These are phyloP conservation scores for Dysdera silvatica DNA, from an alignment of 1,140 invertebrate genomes.

Conservation along the genomic window DNA sequence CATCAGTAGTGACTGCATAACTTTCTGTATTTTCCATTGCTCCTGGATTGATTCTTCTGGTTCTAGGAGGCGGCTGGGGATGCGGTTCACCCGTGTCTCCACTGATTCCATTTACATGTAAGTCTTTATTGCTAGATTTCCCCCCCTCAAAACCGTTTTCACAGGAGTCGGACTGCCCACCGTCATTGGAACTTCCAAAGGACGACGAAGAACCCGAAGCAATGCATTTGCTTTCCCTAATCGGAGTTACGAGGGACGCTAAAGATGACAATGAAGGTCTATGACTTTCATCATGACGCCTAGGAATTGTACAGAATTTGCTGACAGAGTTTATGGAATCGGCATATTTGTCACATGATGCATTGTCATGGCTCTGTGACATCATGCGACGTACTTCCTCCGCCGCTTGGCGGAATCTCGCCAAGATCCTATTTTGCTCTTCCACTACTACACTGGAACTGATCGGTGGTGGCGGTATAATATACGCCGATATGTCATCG, in stretches of 20 bases:
- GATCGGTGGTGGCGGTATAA: conserved; percentile 52
- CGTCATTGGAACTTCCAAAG: not conserved
- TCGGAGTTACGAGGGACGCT: conserved; percentile 16
- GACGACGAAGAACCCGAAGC: not conserved
- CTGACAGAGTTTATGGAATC: conserved; percentile 26
- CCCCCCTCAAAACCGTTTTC: not conserved
- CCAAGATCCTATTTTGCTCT: conserved; percentile 33
- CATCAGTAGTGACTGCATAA: too few species aligned
- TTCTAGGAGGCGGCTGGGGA: conserved; percentile 19
- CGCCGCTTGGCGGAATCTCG: conserved; percentile 32
- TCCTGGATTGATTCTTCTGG: too few species aligned
- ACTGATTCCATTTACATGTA: not conserved
- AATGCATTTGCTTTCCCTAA: not conserved
- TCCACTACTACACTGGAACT: conserved; percentile 32
- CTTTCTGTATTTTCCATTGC: too few species aligned
- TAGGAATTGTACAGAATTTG: conserved; percentile 27
- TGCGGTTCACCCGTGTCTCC: conserved; percentile 7
- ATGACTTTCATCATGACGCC: conserved; percentile 14
- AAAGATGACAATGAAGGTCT: conserved; percentile 1
- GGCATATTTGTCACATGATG: conserved; percentile 5
- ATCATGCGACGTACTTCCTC: conserved; percentile 34
- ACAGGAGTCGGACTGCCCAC: not conserved
- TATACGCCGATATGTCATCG: conserved; percentile 52
- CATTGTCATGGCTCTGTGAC: conserved; percentile 11
- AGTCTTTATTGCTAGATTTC: not conserved